A percentile compares a stretch with the other conserved stretches of the same genome.
Evolutionary conservation across 37 sponge, comb jelly and placozoan genomes (phyloP).

Genomic region (Chondrosia reniformis): DNA sequence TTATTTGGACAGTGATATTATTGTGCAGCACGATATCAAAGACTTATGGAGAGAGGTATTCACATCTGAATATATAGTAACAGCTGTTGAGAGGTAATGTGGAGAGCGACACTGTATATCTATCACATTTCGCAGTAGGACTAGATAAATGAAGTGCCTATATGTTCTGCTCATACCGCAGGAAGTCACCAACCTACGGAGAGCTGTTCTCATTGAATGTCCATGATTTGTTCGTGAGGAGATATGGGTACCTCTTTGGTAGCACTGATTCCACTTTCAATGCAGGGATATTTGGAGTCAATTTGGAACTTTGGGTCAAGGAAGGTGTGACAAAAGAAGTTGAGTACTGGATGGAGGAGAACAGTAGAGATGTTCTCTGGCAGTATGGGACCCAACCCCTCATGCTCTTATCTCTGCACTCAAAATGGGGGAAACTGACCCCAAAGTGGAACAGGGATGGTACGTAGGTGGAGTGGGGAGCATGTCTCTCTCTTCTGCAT

Average conservation of each 20-base stretch:
- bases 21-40: constrained; percentile 5
- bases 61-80: neutral
- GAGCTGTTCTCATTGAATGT: constrained; percentile 35
- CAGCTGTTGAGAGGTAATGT: constrained; percentile 8
- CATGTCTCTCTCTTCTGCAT: neutral
- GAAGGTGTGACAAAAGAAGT: constrained; percentile 39
- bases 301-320: constrained; percentile 61
- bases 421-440: constrained; percentile 49
- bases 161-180: neutral
- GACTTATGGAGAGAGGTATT: neutral
- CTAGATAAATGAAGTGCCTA: too few relatives aligned
- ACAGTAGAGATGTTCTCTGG: constrained; percentile 35
- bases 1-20: constrained; percentile 21
- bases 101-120: too few relatives aligned
- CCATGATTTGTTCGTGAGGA: constrained; percentile 16
- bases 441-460: constrained; percentile 67
- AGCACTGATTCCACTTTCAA: constrained; percentile 60
- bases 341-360: constrained; percentile 65
- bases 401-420: constrained; percentile 50
- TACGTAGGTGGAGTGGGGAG: neutral
- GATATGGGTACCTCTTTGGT: constrained; percentile 41
- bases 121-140: too few relatives aligned
- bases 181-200: constrained; percentile 32
- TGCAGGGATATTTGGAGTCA: constrained; percentile 75
- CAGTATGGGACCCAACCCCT: constrained; percentile 74